These are phyloP conservation scores for Drosophila limbata DNA, from an alignment of 2,888 invertebrate species.

Conservation along the genomic window DNA sequence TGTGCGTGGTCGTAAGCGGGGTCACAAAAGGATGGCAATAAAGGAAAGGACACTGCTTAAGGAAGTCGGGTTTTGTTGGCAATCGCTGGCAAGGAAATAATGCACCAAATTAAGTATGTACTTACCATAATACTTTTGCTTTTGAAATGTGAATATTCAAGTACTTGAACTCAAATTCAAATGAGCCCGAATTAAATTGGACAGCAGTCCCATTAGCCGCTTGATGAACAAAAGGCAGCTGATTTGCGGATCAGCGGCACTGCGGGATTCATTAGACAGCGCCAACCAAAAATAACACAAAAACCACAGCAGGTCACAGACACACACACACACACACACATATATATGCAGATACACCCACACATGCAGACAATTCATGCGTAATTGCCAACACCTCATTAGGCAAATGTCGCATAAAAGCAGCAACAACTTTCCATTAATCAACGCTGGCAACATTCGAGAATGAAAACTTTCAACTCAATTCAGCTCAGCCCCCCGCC, in stretches of 20 bases:
- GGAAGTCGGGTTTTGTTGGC: constrained; percentile 21
- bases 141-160: constrained; percentile 16
- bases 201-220: constrained; percentile 45
- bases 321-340: constrained; percentile 5
- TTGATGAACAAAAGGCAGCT: constrained; percentile 60
- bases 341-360: constrained; percentile 15
- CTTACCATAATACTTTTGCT: constrained; percentile 28
- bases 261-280: constrained; percentile 47
- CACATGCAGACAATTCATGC: constrained; percentile 35
- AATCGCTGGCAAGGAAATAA: constrained; percentile 17
- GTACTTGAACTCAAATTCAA: constrained; percentile 5
- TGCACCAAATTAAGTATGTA: constrained; percentile 36
- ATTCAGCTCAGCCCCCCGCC: constrained; percentile 25
- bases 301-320: constrained; percentile 24
- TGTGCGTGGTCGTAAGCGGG: constrained; percentile 31
- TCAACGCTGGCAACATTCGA: constrained; percentile 48
- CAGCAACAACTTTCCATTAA: constrained; percentile 62
- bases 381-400: constrained; percentile 75
- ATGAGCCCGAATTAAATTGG: constrained; percentile 36
- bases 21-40: constrained; percentile 39
- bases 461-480: constrained; percentile 52
- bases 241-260: constrained; percentile 47
- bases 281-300: constrained; percentile 54
- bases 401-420: constrained; percentile 58
- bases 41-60: constrained; percentile 18